Percentiles rank a stretch among this genome's conserved stretches.
These are phyloP conservation scores for Caenorhabditis drosophilae DNA, from an alignment of 2,888 invertebrate species.

Conservation along the genomic window DNA sequence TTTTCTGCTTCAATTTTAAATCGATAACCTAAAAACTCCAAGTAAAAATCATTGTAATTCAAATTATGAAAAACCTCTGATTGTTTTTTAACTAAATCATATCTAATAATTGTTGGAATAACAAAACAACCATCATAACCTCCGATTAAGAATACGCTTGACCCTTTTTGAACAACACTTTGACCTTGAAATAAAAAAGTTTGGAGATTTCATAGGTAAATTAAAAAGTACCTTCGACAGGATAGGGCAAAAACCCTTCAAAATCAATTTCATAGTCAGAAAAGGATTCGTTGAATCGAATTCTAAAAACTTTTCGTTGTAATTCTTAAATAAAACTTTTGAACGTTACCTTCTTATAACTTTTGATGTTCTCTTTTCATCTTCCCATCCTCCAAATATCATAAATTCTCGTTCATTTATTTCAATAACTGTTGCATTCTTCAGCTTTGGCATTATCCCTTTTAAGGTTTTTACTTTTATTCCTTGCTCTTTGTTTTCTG, in stretches of 20 bases:
- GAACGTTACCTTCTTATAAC: slow-evolving; percentile 38
- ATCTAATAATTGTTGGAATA: slow-evolving; percentile 37
- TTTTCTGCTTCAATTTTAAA: slow-evolving; percentile 31
- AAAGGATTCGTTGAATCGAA: slow-evolving; percentile 20
- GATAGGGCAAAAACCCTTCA: slow-evolving; percentile 36
- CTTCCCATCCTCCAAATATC: slow-evolving; percentile 65
- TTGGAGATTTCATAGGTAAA: no score
- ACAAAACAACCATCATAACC: slow-evolving; percentile 52
- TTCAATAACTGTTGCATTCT: slow-evolving; percentile 27
- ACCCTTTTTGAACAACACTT: not conserved
- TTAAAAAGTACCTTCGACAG: slow-evolving; percentile 33
- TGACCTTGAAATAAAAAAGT: no score
- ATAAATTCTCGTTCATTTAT: slow-evolving; percentile 26
- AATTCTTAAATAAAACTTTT: not conserved
- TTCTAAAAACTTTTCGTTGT: slow-evolving; percentile 8
- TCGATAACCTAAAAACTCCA: slow-evolving; percentile 32
- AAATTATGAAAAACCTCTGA: slow-evolving; percentile 5
- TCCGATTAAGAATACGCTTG: slow-evolving; percentile 28
- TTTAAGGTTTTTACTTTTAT: not conserved
- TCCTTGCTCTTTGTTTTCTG: no score
- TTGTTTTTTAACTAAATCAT: slow-evolving; percentile 31
- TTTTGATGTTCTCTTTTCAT: slow-evolving; percentile 45
- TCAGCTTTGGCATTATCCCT: slow-evolving; percentile 24
- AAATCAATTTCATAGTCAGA: slow-evolving; percentile 15
- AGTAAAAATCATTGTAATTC: not conserved